Evolutionary conservation across 2,888 invertebrate species (phyloP), one percentile per base, ranked within the genome.

Genomic region (Arctia plantaginis): DNA sequence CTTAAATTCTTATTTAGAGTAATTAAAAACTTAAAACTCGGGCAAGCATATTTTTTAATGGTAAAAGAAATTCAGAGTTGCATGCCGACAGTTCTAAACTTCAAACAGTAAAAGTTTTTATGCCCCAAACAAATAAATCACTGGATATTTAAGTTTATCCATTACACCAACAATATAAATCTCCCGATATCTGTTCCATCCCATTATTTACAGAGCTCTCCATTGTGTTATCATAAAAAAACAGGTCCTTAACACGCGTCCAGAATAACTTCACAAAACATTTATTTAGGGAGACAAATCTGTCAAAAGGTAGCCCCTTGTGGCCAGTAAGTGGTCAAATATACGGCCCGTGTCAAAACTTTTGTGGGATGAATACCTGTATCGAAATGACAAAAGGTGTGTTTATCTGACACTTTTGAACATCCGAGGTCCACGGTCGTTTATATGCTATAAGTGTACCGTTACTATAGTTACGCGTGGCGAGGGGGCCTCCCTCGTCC

Each of bases 391-490:
- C 89, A 92, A 93, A 91, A 91, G 91, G 87, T 85, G 87, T 91
- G 88, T 92, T 93, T 94, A 93, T 91, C 89, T 88, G 88, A 87
- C 87, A 86, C 85, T 88, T 86, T 82, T 85, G 85, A 94, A 92
- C 95, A 95, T 95, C 95, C 94, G 88, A 88, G 95, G 93, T 93
- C 94, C 95, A 94, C 77, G 84, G 86, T 89, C 87, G 89, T 93
- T 92, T 93, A 93, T 90, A 90, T 88, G 88, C 85, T 88, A 89
- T 90, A 85, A 89, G 86, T 82, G 85, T 85, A 82, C 83, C 79
- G 83, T 83, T 85, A 87, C 80, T 81, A 81, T 87, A 86, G 86
- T 81, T 84, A 89, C 87, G 87, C 87, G 88, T 87, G 87, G 81
- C 85, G 71, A 75, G 78, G 87, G 86, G 82, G 69, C 74, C 75